Base-by-base conservation (phyloP, 2,113 vertebrate species). In the Anolis carolinensis region DNA sequence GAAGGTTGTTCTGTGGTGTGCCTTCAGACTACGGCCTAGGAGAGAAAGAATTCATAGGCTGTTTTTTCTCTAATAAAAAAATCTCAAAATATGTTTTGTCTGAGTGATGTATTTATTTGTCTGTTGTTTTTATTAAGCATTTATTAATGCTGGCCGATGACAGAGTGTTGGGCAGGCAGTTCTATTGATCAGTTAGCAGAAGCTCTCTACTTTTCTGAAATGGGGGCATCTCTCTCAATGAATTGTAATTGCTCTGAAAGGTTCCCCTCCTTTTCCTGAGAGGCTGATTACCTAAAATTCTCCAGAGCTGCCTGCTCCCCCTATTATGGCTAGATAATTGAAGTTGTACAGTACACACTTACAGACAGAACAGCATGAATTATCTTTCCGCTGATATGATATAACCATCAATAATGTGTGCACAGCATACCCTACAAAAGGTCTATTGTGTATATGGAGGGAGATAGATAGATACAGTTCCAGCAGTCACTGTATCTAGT, bases 301-400 rank as follows among this genome's bases (percentile, higher is more conserved):
- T 88, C 87, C 91, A 76, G 48, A 70, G 84, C 88, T 88, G 36
- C 82, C 59, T 73, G 52, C 34, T 83, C 71, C 86, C 79, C 78
- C 79, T 81, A 87, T 93, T 94, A 76, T 82, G 87, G 50, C 89
- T 83, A 87, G 91, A 90, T 94, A 95, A 94, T 92, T 90, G 93
- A 90, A 86, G 89, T 59, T 93, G 87, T 81, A 88, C 93, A 81
- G 87, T 81, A 88, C 93, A 81, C 91, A 85, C 89, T 88, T 34
- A 6, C 94, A 92, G 91, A 86, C 89, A 85, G 90, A 86, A 82
- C 86, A 93, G 93, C 23, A 77, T 92, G 92, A 92, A 90, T 94
- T 94, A 94, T 93, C 93, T 93, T 93, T 90, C 91, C 89, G 86
- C 92, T 94, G 92, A 93, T 95, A 95, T 92, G 91, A 92, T 95